phyloP scores from a whole-genome alignment of 2,797 vertebrate genomes.

The Anniella stebbinsi region DNA sequence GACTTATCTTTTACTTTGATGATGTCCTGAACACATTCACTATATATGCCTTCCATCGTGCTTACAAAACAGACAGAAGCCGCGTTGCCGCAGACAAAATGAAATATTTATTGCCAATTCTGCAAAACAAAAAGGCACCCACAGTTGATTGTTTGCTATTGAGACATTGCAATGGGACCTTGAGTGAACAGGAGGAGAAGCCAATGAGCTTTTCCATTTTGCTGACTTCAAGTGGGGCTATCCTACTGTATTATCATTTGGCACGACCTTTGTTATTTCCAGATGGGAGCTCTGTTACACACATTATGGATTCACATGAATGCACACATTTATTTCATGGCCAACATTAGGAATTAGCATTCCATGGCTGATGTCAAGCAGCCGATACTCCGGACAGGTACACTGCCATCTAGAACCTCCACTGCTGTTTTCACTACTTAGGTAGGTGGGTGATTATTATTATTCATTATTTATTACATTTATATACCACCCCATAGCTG shows the following conservation, averaged over 20 bases:
- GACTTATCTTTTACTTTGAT: conserved; percentile 26
- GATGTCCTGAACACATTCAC: conserved; percentile 27
- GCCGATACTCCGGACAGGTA: too few relatives aligned
- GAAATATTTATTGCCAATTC: conserved; percentile 6
- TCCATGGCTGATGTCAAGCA: background rate
- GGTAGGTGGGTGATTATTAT: background rate
- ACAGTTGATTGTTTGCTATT: background rate
- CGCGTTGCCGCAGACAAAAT: conserved; percentile 8
- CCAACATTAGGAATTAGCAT: background rate
- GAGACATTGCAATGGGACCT: background rate
- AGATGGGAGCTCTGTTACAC: background rate
- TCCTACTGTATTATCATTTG: background rate
- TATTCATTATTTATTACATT: too few relatives aligned
- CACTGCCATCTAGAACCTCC: background rate
- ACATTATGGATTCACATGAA: background rate
- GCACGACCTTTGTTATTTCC: background rate
- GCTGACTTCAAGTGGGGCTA: background rate
- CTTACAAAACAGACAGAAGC: background rate
- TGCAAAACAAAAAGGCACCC: background rate
- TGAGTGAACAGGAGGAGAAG: background rate
- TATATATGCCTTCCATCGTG: conserved; percentile 22
- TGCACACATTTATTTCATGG: background rate
- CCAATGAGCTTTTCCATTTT: background rate
- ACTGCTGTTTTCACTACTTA: background rate
- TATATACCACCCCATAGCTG: too few relatives aligned